Conservation (phyloP, 2,888 invertebrate species). For the Disparrhopalites patrizii region DNA sequence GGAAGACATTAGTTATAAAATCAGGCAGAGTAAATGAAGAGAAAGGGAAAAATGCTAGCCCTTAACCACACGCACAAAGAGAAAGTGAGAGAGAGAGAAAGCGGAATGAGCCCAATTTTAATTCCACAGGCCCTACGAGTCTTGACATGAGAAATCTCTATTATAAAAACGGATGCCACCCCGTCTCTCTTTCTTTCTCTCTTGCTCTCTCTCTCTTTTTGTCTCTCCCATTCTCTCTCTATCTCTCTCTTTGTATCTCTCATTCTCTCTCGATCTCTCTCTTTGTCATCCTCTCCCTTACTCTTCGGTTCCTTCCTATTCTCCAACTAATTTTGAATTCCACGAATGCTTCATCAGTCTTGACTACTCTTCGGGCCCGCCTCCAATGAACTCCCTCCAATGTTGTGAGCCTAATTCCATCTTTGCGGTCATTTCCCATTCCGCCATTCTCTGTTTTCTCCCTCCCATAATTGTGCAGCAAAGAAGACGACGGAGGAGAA, state of each 20-base stretch:
- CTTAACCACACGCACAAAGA: neutral
- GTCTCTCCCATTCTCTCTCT: neutral
- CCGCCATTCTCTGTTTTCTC: neutral
- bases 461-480: too few relatives aligned
- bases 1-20: too few relatives aligned
- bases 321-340: conserved; percentile 20
- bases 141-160: conserved; percentile 28
- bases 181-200: neutral
- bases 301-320: too few relatives aligned
- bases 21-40: too few relatives aligned
- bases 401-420: conserved; percentile 8
- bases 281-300: conserved; percentile 2
- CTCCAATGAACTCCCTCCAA: too few relatives aligned
- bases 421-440: conserved; percentile 22
- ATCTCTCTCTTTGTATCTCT: neutral
- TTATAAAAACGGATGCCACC: conserved; percentile 19
- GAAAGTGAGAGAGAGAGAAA: neutral
- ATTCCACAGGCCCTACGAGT: conserved; percentile 19
- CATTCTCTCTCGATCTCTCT: neutral
- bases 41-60: neutral
- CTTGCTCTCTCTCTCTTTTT: neutral
- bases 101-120: conserved; percentile 13
- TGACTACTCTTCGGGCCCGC: neutral
- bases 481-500: too few relatives aligned
- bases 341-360: conserved; percentile 24